Conservation (phyloP, 2,113 vertebrate genomes). For the Mohoua ochrocephala region DNA sequence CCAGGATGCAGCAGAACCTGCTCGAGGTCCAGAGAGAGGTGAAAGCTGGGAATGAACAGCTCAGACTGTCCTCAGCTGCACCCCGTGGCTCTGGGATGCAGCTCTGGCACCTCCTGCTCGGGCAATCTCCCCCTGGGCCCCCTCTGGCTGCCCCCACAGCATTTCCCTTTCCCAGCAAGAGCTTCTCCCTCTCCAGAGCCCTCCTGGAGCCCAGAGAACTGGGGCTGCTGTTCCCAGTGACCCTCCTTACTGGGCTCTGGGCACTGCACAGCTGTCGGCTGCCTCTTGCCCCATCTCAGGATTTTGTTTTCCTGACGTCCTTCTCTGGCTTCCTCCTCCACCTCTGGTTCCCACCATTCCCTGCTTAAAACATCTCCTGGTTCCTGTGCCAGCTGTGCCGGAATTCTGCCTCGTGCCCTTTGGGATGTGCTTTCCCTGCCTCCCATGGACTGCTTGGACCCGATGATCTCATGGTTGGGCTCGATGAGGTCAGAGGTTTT, state of each 20-base stretch:
- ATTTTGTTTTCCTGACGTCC: rapidly evolving
- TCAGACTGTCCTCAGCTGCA: background rate
- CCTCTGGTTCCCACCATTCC: background rate
- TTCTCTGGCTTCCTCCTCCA: background rate
- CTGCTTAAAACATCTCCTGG: background rate
- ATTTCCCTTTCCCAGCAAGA: background rate
- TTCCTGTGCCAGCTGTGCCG: rapidly evolving
- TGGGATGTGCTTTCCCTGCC: background rate
- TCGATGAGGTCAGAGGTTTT: rapidly evolving
- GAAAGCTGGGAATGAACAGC: background rate
- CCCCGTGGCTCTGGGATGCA: rapidly evolving
- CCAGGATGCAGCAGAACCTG: background rate
- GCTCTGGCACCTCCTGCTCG: rapidly evolving
- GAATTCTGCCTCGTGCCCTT: background rate
- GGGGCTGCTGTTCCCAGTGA: background rate
- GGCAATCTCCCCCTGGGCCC: rapidly evolving
- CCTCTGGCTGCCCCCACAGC: background rate
- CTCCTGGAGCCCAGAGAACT: rapidly evolving
- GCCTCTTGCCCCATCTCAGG: rapidly evolving
- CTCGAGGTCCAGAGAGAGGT: background rate
- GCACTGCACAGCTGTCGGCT: rapidly evolving
- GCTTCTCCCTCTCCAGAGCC: background rate
- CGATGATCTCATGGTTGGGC: rapidly evolving
- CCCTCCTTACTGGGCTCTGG: rapidly evolving
- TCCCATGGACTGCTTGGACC: background rate